These are phyloP conservation scores for Sipha maydis DNA, from an alignment of 2,888 invertebrate genomes.

Conservation along the genomic window DNA sequence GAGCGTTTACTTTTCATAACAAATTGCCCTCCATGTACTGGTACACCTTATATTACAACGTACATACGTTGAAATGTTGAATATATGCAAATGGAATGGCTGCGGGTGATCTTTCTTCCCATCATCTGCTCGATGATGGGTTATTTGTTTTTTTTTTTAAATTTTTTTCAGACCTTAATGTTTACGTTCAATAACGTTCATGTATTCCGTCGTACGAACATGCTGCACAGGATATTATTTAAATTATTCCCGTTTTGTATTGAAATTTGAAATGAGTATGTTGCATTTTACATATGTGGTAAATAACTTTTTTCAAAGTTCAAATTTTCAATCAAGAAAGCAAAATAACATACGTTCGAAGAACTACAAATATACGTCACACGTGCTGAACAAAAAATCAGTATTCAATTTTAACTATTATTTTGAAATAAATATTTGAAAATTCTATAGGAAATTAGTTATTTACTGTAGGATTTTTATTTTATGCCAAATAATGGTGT, in stretches of 20 bases:
- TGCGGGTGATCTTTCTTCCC: slow-evolving; percentile 52
- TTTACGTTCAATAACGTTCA: slow-evolving; percentile 52
- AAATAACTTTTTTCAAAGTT: neutral
- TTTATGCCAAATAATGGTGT: no score
- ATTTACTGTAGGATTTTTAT: no score
- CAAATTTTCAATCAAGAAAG: neutral
- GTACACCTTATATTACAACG: slow-evolving; percentile 51
- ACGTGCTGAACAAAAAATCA: no score
- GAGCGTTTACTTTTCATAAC: slow-evolving; percentile 61
- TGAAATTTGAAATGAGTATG: neutral
- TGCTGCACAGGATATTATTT: neutral
- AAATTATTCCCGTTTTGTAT: neutral
- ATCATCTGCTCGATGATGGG: slow-evolving; percentile 53
- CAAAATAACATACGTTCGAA: neutral
- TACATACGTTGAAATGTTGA: slow-evolving; percentile 28
- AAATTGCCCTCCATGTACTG: slow-evolving; percentile 56
- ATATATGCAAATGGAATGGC: slow-evolving; percentile 59
- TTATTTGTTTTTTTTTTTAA: slow-evolving; percentile 50
- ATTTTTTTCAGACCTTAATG: slow-evolving; percentile 46
- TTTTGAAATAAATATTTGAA: no score
- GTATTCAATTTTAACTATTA: no score
- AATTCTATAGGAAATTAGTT: no score
- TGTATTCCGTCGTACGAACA: neutral
- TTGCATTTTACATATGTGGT: neutral
- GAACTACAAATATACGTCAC: no score